Evolutionary conservation across 1,140 invertebrate genomes (phyloP), one percentile per base, ranked within the genome.

Genomic region (Apis mellifera): DNA sequence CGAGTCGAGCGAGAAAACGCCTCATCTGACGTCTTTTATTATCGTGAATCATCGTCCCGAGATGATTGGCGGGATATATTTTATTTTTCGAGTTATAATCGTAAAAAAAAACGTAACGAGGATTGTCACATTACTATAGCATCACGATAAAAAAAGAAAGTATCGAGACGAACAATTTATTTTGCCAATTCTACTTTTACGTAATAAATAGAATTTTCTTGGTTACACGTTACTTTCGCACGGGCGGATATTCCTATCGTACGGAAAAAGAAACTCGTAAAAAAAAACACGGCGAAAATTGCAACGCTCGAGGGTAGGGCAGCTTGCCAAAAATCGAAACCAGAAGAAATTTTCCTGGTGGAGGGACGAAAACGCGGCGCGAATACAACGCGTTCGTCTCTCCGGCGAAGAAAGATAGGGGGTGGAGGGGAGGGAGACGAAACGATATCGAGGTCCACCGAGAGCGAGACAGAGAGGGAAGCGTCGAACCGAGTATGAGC

Each of bases 371-470:
- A 76, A 76, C 64, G 73, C 79, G 73, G 17, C 48, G 72, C 64
- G 79, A 82, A 81, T 81, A 81, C 78, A 59, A 81, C 54, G 78
- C 71, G 70, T 21, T n/a, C n/a, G n/a, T n/a, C n/a, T n/a, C 70
- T 65, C 59, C 4, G 60, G 3, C 21, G n/a, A 69, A 62, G 75
- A 19, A 64, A 13, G 65, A 52, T 7, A 9, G 50, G 19, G 32
- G 60, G 62, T 32, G 50, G 9, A 42, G 32, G 32, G 50, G 9
- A 42, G 32, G 32, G 59, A 55, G 78, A 73, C 69, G 69, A 64
- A 72, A 52, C 78, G 52, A 74, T 65, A 77, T 76, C 54, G 79
- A 32, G 32, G n/a, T 21, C 17, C 19, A 21, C 0, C 21, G 55
- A 52, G 55, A 11, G 79, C 55, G 42, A 9, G 64, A 13, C 52